These are phyloP conservation scores for Volucella bombylans DNA, from an alignment of 2,888 invertebrate species.

Conservation along the genomic window DNA sequence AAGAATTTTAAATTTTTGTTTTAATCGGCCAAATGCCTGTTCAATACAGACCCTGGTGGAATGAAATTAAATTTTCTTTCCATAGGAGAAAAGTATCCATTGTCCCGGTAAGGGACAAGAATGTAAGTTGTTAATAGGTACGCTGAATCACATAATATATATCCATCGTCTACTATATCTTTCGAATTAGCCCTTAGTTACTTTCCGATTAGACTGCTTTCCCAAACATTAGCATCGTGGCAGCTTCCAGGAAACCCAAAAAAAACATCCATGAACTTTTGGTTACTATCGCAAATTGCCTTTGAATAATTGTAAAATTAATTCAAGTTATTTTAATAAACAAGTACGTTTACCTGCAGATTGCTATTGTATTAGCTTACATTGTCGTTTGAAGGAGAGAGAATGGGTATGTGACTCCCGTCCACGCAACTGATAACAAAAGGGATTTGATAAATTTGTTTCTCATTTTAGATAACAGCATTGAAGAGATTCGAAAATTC, in stretches of 20 bases:
- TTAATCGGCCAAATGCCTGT: not conserved
- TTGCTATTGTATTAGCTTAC: not conserved
- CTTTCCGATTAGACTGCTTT: slow-evolving; percentile 18
- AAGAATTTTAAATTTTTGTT: too few relatives aligned
- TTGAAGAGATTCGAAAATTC: not conserved
- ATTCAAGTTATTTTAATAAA: not conserved
- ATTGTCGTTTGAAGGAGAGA: not conserved
- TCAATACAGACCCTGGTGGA: slow-evolving; percentile 8
- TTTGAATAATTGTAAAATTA: not conserved
- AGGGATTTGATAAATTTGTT: not conserved
- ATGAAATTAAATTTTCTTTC: not conserved
- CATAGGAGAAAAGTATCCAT: not conserved
- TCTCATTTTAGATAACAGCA: not conserved
- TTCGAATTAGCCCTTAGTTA: not conserved
- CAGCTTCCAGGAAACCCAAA: not conserved
- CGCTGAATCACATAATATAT: not conserved
- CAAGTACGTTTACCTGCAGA: not conserved
- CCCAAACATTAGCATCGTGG: slow-evolving; percentile 12
- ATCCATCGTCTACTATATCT: not conserved
- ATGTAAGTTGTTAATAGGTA: not conserved
- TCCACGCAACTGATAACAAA: too few relatives aligned
- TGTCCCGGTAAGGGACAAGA: slow-evolving; percentile 7
- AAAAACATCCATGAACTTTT: not conserved
- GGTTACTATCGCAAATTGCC: slow-evolving; percentile 30
- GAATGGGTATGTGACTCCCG: not conserved